These are phyloP conservation scores for Pocillopora damicornis DNA, from an alignment of 64 coral and sea anemone genomes.

Conservation along the genomic window DNA sequence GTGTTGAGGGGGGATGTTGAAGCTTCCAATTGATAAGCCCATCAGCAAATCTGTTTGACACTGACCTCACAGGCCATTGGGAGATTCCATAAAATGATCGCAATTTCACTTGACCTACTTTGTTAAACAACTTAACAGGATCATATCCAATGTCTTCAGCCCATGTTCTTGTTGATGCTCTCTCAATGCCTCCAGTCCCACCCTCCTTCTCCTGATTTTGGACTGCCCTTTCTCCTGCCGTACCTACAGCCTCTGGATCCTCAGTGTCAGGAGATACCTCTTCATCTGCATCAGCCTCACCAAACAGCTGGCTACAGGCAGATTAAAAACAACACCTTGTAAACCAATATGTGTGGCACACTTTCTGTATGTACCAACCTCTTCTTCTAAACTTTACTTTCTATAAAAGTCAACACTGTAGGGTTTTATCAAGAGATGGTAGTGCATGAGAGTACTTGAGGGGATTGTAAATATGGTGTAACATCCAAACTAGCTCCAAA, in stretches of 20 bases:
- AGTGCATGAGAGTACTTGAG: no score
- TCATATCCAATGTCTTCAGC: constrained; percentile 87
- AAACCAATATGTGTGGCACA: no score
- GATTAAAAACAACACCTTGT: not conserved
- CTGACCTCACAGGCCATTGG: no score
- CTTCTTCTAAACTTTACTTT: no score
- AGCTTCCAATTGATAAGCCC: no score
- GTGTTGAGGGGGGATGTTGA: no score
- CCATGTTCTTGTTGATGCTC: constrained; percentile 86
- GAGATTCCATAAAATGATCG: not conserved
- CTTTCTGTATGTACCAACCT: no score
- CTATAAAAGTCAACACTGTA: no score
- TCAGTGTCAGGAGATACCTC: constrained; percentile 97
- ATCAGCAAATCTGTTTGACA: no score
- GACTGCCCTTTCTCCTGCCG: constrained; percentile 69
- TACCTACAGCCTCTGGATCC: constrained; percentile 84
- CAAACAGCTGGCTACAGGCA: constrained; percentile 77
- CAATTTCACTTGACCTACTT: constrained; percentile 32
- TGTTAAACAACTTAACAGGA: constrained; percentile 74
- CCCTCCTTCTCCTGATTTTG: constrained; percentile 42
- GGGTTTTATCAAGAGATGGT: no score
- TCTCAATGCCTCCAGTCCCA: constrained; percentile 49
- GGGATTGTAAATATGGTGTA: no score
- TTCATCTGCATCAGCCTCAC: constrained; percentile 98
- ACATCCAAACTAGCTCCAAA: no score